Percentiles rank a stretch among this genome's conserved stretches.
phyloP scores from a whole-genome alignment of 2,797 vertebrate genomes.

The Tamandua tetradactyla region DNA sequence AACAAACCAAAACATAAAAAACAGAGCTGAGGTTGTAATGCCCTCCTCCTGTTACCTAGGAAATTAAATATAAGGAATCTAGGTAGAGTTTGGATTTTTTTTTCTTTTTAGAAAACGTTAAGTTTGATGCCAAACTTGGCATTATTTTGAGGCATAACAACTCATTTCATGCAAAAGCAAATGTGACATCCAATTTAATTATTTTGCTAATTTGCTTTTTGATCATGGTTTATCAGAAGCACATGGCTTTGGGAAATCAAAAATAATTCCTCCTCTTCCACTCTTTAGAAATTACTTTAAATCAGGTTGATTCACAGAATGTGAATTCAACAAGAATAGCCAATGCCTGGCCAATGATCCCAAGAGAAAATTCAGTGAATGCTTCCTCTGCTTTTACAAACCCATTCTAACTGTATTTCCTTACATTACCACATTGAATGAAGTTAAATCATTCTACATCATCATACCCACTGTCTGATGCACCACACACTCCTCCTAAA shows the following conservation, averaged over 20 bases:
- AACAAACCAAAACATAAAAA: background rate
- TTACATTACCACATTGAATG: background rate
- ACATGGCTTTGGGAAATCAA: background rate
- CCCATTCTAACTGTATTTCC: background rate
- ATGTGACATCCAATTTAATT: no score
- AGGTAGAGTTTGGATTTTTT: background rate
- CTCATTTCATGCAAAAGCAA: background rate
- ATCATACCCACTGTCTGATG: background rate
- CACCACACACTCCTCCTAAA: rapidly evolving
- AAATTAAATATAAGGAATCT: background rate
- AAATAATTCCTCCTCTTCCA: background rate
- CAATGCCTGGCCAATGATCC: background rate
- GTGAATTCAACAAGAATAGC: background rate
- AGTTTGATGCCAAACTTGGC: background rate
- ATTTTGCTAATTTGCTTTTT: background rate
- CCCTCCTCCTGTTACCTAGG: background rate
- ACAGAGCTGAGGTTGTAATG: background rate
- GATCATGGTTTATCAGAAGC: background rate
- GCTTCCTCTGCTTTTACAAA: background rate
- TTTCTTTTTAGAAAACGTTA: no score
- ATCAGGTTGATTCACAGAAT: no score
- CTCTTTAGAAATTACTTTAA: background rate
- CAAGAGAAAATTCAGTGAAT: background rate
- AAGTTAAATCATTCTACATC: rapidly evolving
- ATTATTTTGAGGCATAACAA: background rate